A percentile compares a stretch with the other conserved stretches of the same genome.
phyloP scores from a whole-genome alignment of 1,140 invertebrate genomes.

The Prorops nasuta region DNA sequence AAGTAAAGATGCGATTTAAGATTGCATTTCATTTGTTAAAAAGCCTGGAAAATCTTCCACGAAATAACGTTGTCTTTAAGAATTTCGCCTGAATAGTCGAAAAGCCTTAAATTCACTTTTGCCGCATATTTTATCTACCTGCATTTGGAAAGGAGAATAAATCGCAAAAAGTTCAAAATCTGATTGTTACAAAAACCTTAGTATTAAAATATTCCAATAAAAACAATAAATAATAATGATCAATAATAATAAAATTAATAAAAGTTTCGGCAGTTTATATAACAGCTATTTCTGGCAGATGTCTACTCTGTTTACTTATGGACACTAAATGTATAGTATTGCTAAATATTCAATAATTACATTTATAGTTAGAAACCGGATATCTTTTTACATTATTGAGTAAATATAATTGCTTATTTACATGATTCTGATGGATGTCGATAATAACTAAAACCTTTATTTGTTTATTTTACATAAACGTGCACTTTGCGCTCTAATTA shows the following conservation, averaged over 20 bases:
- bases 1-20: too few relatives aligned
- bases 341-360: conserved; percentile 43
- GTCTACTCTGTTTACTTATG: conserved; percentile 49
- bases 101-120: too few relatives aligned
- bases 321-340: conserved; percentile 42
- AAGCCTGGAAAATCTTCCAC: too few relatives aligned
- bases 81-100: too few relatives aligned
- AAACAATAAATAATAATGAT: conserved; percentile 58
- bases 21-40: too few relatives aligned
- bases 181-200: conserved; percentile 57
- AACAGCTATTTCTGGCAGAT: conserved; percentile 49
- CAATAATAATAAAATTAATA: conserved; percentile 53
- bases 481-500: neutral
- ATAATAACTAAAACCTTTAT: conserved; percentile 10
- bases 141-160: too few relatives aligned
- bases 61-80: too few relatives aligned
- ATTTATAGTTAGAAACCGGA: conserved; percentile 21
- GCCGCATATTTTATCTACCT: too few relatives aligned
- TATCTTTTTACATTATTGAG: conserved; percentile 27
- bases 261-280: conserved; percentile 55
- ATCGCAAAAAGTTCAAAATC: too few relatives aligned
- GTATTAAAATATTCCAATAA: conserved; percentile 59
- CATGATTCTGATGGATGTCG: conserved; percentile 8
- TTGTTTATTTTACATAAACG: neutral
- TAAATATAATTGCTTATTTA: conserved; percentile 17